Evolutionary conservation across 2,113 vertebrate species (phyloP).

Genomic region (Zosterops borbonicus): DNA sequence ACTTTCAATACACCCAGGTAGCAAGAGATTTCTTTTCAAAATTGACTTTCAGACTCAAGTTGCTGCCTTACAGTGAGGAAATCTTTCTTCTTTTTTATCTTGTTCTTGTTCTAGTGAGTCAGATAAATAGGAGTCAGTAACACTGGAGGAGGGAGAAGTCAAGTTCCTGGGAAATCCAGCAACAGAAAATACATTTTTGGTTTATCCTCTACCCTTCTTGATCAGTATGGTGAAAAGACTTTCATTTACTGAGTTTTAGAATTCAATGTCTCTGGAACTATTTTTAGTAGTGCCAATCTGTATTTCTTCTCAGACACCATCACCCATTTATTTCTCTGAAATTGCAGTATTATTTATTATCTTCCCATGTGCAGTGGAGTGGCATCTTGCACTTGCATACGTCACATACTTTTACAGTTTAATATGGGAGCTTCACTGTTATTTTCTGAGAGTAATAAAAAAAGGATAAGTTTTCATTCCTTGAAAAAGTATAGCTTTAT

Average conservation of each 20-base stretch:
- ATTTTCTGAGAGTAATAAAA: slow-evolving; percentile 1
- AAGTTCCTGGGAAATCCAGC: not conserved
- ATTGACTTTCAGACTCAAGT: not conserved
- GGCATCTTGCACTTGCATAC: not conserved
- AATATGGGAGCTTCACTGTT: not conserved
- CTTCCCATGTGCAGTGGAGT: not conserved
- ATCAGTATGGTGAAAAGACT: slow-evolving; percentile 24
- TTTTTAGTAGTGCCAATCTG: slow-evolving; percentile 51
- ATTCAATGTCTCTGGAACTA: slow-evolving; percentile 34
- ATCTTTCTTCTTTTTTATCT: not conserved
- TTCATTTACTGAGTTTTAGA: slow-evolving; percentile 55
- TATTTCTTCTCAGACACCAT: slow-evolving; percentile 8
- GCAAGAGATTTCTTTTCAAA: not conserved
- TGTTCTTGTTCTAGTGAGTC: not conserved
- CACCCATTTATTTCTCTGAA: slow-evolving; percentile 57
- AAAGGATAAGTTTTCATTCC: slow-evolving; percentile 1
- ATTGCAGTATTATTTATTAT: slow-evolving; percentile 61
- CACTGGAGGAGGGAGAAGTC: not conserved
- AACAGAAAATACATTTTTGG: not conserved
- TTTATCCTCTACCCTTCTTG: not conserved
- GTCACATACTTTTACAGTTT: not conserved
- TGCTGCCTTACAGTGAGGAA: not conserved
- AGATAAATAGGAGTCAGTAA: not conserved
- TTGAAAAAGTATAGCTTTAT: not conserved
- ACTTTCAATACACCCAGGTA: not conserved